Conservation (phyloP, 2,113 vertebrate species). For the Balaeniceps rex region DNA sequence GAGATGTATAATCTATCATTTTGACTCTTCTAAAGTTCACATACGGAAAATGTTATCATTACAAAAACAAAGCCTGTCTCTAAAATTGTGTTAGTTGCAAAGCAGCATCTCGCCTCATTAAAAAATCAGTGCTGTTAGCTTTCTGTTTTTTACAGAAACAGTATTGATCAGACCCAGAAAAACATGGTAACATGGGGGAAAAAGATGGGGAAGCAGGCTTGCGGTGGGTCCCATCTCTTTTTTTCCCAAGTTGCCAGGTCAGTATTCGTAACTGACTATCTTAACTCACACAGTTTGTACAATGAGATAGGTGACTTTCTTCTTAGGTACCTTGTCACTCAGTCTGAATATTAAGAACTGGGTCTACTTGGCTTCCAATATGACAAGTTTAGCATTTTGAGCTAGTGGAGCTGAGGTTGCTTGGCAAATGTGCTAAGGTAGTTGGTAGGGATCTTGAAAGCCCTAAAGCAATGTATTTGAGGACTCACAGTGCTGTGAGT, state of each 20-base stretch:
- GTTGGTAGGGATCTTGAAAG: background rate
- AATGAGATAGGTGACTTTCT: background rate
- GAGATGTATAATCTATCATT: background rate
- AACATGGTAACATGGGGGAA: background rate
- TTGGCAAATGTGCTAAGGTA: background rate
- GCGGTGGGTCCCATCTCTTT: background rate
- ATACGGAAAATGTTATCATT: background rate
- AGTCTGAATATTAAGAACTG: background rate
- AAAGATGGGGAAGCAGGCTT: background rate
- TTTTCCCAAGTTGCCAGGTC: background rate
- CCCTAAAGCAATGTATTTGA: background rate
- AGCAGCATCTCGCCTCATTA: background rate
- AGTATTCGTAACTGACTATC: background rate
- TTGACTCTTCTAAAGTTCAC: background rate
- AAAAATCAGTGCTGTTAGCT: background rate
- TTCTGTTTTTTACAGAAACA: background rate
- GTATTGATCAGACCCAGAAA: background rate
- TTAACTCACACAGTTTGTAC: background rate
- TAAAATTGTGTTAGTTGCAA: background rate
- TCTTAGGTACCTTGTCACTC: background rate
- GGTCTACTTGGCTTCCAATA: background rate
- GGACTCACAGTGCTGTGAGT: background rate
- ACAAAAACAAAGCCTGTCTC: background rate
- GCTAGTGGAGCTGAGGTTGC: background rate
- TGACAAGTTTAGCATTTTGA: background rate